Base-by-base conservation (phyloP, 2,113 vertebrate genomes). In the Poecile atricapillus region DNA sequence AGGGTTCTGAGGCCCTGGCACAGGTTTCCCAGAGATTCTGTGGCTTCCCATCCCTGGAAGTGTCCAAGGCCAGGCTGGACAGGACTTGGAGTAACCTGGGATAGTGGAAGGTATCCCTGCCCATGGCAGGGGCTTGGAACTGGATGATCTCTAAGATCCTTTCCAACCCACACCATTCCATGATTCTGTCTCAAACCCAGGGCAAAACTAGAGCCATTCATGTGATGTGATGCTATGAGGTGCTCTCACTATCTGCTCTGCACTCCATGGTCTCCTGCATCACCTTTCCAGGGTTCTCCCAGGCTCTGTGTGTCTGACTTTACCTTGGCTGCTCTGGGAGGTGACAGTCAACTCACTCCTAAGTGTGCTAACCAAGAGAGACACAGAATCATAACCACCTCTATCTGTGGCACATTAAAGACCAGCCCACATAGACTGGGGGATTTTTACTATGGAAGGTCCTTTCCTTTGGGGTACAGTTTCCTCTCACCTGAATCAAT, bases 401-500 rank as follows among this genome's bases (percentile, higher is more conserved):
- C 28, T 10, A 2, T 27, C 65, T 69, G 25, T 43, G 59, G 30
- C 53, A 59, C n/a, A 20, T 5, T 35, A 25, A 52, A 28, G 44
- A 82, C 58, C 52, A 89, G 7, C 22, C 30, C 44, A 33, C 44
- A 31, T 1, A 85, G 52, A 76, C 37, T 78, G 21, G 16, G 53
- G 41, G 24, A 68, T 73, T 83, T 93, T 95, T 64, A 83, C 31
- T 28, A 43, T 6, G 28, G n/a, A 47, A 78, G 27, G 15, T n/a
- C 41, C 75, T 85, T 80, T 70, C 75, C 74, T 83, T 94, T 92
- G 90, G 55, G 83, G 90, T 67, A 87, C 41, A 81, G 68, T 50
- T 87, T 89, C 46, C 8, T 80, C 78, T 94, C 27, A 22, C 58
- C 93, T 86, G 67, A 96, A 95, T 95, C 68, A 83, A 95, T 95